phyloP scores from a whole-genome alignment of 2,113 vertebrate species.

The Salminus brasiliensis region DNA sequence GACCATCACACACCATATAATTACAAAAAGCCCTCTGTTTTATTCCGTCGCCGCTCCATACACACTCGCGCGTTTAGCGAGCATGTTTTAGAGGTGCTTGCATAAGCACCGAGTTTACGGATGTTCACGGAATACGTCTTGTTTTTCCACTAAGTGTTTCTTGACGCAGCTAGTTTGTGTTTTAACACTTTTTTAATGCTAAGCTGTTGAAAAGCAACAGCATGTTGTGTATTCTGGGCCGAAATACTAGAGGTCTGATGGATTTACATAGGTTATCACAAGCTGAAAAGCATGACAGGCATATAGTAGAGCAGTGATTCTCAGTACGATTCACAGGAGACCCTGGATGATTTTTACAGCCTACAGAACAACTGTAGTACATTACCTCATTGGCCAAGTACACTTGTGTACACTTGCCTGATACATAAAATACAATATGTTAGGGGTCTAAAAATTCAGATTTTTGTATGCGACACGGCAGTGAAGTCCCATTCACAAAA shows the following conservation, averaged over 20 bases:
- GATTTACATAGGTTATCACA: neutral
- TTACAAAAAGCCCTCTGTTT: conserved; percentile 39
- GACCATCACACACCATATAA: conserved; percentile 30
- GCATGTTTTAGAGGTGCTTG: conserved; percentile 18
- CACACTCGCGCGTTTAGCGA: neutral
- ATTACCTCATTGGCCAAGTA: too few relatives aligned
- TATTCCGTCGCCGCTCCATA: conserved; percentile 24
- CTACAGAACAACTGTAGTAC: too few relatives aligned
- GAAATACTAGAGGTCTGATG: neutral
- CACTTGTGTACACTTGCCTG: too few relatives aligned
- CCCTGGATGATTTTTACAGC: too few relatives aligned
- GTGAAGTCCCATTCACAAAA: too few relatives aligned
- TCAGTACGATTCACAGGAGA: neutral
- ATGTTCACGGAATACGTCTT: neutral
- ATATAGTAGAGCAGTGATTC: neutral
- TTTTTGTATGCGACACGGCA: too few relatives aligned
- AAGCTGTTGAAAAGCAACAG: neutral
- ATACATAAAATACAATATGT: too few relatives aligned
- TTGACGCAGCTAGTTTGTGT: neutral
- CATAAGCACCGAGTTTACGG: conserved; percentile 4
- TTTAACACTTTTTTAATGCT: neutral
- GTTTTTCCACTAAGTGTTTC: neutral
- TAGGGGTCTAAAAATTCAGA: too few relatives aligned
- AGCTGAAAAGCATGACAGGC: neutral
- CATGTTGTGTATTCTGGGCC: neutral